Evolutionary conservation across 1,140 invertebrate genomes (phyloP).

Genomic region (Acromyrmex echinatior): DNA sequence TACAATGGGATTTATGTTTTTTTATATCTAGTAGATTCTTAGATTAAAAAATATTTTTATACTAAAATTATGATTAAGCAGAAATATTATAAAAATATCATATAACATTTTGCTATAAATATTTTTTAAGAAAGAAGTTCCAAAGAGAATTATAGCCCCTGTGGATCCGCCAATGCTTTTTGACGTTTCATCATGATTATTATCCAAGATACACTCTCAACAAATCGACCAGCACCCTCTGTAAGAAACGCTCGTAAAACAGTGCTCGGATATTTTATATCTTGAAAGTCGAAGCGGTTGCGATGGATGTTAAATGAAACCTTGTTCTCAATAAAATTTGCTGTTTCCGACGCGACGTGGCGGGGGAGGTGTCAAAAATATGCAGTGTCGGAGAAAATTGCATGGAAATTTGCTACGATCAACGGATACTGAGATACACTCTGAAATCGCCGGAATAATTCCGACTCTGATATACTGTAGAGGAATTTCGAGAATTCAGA

Average conservation of each 20-base stretch:
- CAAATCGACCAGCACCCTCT: conserved; percentile 13
- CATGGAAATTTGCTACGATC: conserved; percentile 14
- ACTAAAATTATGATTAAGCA: too few species aligned
- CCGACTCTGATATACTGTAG: background rate
- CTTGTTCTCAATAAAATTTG: conserved; percentile 29
- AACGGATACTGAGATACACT: conserved; percentile 4
- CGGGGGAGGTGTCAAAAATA: background rate
- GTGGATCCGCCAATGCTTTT: background rate
- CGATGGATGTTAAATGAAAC: conserved; percentile 33
- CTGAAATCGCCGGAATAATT: conserved; percentile 14
- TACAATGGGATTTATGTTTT: too few species aligned
- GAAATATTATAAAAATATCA: too few species aligned
- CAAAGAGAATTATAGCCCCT: too few species aligned
- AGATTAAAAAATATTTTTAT: too few species aligned
- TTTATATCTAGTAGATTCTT: too few species aligned
- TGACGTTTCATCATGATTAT: background rate
- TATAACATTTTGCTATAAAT: too few species aligned
- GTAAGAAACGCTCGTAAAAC: conserved; percentile 33
- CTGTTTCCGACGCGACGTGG: background rate
- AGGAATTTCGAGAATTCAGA: conserved; percentile 48
- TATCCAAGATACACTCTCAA: conserved; percentile 6
- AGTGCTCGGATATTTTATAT: background rate
- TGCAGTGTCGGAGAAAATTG: background rate
- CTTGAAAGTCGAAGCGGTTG: background rate
- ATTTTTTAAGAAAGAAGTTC: too few species aligned